Base-by-base conservation (phyloP, 2,113 vertebrate species). In the Chitala chitala region DNA sequence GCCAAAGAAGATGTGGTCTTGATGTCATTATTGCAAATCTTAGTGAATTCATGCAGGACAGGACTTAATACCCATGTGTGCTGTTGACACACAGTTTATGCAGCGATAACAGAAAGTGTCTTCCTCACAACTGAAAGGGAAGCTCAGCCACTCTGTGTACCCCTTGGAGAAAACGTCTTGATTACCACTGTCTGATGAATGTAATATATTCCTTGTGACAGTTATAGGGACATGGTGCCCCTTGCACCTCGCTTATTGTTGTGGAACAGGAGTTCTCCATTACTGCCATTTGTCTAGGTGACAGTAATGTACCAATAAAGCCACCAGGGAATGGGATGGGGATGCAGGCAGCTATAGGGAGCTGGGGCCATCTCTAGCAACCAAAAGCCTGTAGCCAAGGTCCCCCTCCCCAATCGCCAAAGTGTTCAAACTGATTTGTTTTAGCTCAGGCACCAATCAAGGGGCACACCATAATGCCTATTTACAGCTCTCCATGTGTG, bases 241-340 rank as follows among this genome's bases (percentile, higher is more conserved):
- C 54, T 36, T 78, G 59, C 33, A 71, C 66, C 46, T 58, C 50
- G 54, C 42, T 78, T 79, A 80, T 82, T 75, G 58, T 78, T 44
- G 54, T 65, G 63, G 69, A 72, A 76, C 38, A 50, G 81, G 78
- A 72, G 51, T 40, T 69, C 78, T 78, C 75, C 68, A 81, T 82
- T 79, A 77, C 75, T 78, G 38, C 73, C 82, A 80, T 86, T 81
- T 72, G 76, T 87, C 84, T 79, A 75, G 54, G 69, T 83, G 83
- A 83, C 84, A 85, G 78, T 83, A 84, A 84, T 85, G 72, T 54
- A 69, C 65, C 82, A 81, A 81, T 79, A 82, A 78, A 80, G 12
- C 51, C 38, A 36, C 48, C 75, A 56, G 53, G 38, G 46, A 59
- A 13, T 38, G 38, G 20, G 53, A 75, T 55, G 59, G 20, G 51